Evolutionary conservation across 1,140 invertebrate genomes (phyloP).

Genomic region (Temnothorax nylanderi): DNA sequence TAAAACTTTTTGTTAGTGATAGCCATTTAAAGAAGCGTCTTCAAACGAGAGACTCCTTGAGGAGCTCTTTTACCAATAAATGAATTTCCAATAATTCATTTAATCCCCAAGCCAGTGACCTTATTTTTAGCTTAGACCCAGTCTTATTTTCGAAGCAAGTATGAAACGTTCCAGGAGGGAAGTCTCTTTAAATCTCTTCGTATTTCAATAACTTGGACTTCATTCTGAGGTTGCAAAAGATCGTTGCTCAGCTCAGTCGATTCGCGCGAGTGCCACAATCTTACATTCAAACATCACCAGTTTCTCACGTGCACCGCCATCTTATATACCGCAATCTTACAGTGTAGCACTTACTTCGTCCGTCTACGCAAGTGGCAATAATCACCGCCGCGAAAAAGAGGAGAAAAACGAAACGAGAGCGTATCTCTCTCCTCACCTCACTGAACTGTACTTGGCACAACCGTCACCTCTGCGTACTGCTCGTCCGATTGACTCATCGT

Average conservation of each 20-base stretch:
- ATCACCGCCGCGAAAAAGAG: neutral
- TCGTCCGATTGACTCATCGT: conserved; percentile 67
- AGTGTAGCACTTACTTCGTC: neutral
- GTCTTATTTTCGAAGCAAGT: conserved; percentile 17
- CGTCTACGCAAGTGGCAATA: conserved; percentile 5
- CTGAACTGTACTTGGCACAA: conserved; percentile 78
- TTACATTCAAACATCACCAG: conserved; percentile 10
- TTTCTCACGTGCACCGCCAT: neutral
- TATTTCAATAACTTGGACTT: neutral
- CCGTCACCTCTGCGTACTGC: conserved; percentile 81
- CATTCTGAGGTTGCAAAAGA: neutral
- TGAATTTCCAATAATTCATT: neutral
- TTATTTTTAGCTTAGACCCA: neutral
- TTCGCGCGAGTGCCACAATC: neutral
- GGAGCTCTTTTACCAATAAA: neutral
- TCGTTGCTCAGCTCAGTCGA: neutral
- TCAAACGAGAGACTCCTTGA: neutral
- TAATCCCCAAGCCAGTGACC: neutral
- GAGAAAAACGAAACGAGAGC: neutral
- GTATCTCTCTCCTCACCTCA: conserved; percentile 53
- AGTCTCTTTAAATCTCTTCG: conserved; percentile 2
- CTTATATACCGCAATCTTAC: neutral
- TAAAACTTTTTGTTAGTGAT: neutral
- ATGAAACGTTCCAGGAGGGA: neutral
- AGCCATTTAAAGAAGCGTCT: neutral